Evolutionary conservation across 2,888 invertebrate genomes (phyloP), one percentile per base, ranked within the genome.

Genomic region (Pandemis corylana): DNA sequence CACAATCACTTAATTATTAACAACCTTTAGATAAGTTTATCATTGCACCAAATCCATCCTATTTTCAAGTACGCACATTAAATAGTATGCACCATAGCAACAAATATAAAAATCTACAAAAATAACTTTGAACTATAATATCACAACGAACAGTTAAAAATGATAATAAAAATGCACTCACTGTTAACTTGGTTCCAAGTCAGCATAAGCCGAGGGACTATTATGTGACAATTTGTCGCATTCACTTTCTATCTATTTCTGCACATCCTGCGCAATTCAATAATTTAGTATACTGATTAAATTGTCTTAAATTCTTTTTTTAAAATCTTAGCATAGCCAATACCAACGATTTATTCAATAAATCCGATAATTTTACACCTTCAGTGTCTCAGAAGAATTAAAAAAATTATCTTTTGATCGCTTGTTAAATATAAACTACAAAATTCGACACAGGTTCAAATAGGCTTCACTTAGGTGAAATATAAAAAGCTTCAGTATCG

Each of bases 61-160:
- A 20, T 20, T 56, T 56, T 20, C 15, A 56, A 56, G 7, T 7
- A 20, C 56, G 2, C 20, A 20, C 56, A 51, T 56, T 56, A 56
- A 56, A 56, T 20, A 20, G 20, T 56, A 7, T 20, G 56, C 7
- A 56, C 20, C 7, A 9, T 20, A 9, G 56, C 56, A 56, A 56
- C 56, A 42, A 42, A 63, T 63, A 42, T 63, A 63, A 42, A 41
- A 63, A 63, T 41, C 42, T 42, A 42, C 42, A 42, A 63, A 63
- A 63, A 42, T 63, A 63, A 63, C 42, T 63, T 42, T 41, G 13
- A 51, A 51, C 51, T 63, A 56, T 4, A 20, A 56, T 56, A 56
- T 56, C 56, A 56, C 56, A 12, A 46, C 12, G 12, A 46, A 46
- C 12, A 12, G 9, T 36, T 56, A 56, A 51, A 56, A 13, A 56